Evolutionary conservation across 2,888 invertebrate genomes (phyloP), one percentile per base, ranked within the genome.

Genomic region (Timema podura): DNA sequence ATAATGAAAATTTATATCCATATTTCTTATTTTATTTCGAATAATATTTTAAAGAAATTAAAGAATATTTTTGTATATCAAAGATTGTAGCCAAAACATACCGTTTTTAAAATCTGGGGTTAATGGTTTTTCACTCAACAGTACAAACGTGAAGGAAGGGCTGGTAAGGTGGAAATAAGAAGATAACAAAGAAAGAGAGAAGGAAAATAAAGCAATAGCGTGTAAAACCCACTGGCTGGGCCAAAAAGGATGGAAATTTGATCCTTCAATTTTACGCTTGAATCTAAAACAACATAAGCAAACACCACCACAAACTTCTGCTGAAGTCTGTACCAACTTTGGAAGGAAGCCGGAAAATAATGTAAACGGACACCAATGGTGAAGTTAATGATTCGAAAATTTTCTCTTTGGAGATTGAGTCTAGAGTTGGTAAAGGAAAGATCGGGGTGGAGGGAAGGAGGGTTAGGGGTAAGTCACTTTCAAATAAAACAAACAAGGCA

Each of bases 201-300:
- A 16, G 45, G 30, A 30, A 30, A 30, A 30, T 30, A 30, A 30
- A 30, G 30, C 30, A 30, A 30, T 30, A 30, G 30, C 30, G 30
- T 30, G 30, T 30, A 30, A 30, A 30, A 30, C 30, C 1, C 30
- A 30, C 30, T 30, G 3, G 30, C 30, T 1, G 30, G 30, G 30
- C 30, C 30, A 30, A 30, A 30, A 30, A 30, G 30, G 30, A 30
- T 30, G 3, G 30, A 30, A 30, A 30, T 30, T 30, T 30, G 61
- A 61, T 16, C 61, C 51, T 30, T 11, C 61, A 61, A 61, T 61
- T 61, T 61, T 61, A 61, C 61, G 61, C 61, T 61, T 45, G 61
- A 45, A 16, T 61, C 61, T 45, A 61, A 51, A 61, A 61, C 61
- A 61, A 61, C 61, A 13, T 8, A 45, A 13, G 30, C 61, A 30